A percentile compares a stretch with the other conserved stretches of the same genome.
Evolutionary conservation across 2,797 vertebrate genomes (phyloP).

Genomic region (Microctenopoma steveboyesi): DNA sequence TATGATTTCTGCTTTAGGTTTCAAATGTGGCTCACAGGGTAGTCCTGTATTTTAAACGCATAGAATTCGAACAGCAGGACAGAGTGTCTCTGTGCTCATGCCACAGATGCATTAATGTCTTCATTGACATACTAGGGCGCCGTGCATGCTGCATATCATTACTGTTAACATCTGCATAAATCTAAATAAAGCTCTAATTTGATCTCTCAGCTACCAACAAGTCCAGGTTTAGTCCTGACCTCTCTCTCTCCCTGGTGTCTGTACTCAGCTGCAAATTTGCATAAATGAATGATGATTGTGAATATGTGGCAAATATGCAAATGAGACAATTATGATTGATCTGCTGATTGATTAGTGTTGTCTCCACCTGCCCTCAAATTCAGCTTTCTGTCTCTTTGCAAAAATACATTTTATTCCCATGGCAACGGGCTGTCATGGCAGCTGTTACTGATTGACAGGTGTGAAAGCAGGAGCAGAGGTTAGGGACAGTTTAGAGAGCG

Average conservation of each 20-base stretch:
- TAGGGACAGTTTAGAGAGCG: constrained; percentile 1
- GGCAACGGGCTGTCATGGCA: constrained; percentile 46
- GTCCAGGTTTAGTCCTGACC: constrained; percentile 62
- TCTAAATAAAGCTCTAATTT: constrained; percentile 79
- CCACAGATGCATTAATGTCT: constrained; percentile 49
- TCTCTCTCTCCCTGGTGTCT: constrained; percentile 46
- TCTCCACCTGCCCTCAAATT: constrained; percentile 24
- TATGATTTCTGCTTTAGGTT: constrained; percentile 36
- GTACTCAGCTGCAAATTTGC: constrained; percentile 50
- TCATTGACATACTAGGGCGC: constrained; percentile 51
- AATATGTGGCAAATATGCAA: constrained; percentile 67
- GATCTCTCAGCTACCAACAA: constrained; percentile 59
- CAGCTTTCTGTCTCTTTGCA: constrained; percentile 40
- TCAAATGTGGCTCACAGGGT: constrained; percentile 40
- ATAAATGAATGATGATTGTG: constrained; percentile 71
- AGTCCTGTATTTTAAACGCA: constrained; percentile 36
- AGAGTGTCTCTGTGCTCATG: constrained; percentile 12
- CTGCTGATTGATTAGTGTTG: constrained; percentile 74
- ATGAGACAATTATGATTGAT: constrained; percentile 75
- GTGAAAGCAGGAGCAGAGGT: constrained; percentile 37
- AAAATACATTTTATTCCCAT: constrained; percentile 34
- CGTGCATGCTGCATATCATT: constrained; percentile 71
- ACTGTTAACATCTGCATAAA: constrained; percentile 78
- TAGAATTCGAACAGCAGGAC: constrained; percentile 24
- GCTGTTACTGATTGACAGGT: constrained; percentile 68